These are phyloP conservation scores for Avahi laniger DNA, from an alignment of 2,797 vertebrate species.

Conservation along the genomic window DNA sequence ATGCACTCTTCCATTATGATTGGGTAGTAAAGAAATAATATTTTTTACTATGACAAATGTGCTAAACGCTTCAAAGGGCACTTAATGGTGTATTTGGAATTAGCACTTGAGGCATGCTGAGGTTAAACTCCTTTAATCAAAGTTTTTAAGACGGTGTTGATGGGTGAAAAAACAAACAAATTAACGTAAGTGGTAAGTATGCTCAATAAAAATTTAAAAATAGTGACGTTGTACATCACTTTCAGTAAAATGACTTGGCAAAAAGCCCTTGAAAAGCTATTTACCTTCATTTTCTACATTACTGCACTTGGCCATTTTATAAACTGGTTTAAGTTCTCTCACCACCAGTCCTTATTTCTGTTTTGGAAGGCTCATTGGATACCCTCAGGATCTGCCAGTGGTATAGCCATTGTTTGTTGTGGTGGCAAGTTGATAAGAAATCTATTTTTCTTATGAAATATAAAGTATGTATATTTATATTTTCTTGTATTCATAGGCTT, in stretches of 20 bases:
- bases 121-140: not conserved
- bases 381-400: not conserved
- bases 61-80: not conserved
- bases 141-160: not conserved
- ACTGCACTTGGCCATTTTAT: not conserved
- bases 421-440: not conserved
- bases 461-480: not conserved
- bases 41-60: not conserved
- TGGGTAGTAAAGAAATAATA: conserved; percentile 13
- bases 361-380: not conserved
- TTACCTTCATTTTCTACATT: not conserved
- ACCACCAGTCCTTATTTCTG: not conserved
- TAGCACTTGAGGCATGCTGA: not conserved
- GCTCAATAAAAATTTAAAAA: not conserved
- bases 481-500: not conserved
- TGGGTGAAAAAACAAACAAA: not conserved
- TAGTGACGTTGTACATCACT: not conserved
- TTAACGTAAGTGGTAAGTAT: not conserved
- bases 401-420: not conserved
- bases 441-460: not conserved
- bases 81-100: not conserved
- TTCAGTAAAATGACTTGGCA: not conserved
- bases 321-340: not conserved
- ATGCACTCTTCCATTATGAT: not conserved
- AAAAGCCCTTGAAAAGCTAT: not conserved